These are phyloP conservation scores for Patella pellucida DNA, from an alignment of 2,888 invertebrate species.

Conservation along the genomic window DNA sequence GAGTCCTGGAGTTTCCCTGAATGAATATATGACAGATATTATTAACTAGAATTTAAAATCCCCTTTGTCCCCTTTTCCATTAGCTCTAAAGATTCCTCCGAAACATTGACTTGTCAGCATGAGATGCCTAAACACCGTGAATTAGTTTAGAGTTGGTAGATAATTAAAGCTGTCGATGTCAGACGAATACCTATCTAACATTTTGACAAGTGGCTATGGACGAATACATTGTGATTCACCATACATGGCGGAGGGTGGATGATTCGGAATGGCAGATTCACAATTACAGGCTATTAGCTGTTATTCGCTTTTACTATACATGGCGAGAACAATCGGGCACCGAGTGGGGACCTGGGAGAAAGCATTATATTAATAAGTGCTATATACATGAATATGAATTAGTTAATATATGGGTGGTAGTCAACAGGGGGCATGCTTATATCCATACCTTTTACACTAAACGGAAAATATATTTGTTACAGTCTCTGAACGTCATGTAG, in stretches of 20 bases:
- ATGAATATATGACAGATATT: neutral
- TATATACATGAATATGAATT: too few relatives aligned
- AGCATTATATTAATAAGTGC: too few relatives aligned
- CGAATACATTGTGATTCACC: neutral
- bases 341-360: too few relatives aligned
- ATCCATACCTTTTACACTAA: too few relatives aligned
- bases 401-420: too few relatives aligned
- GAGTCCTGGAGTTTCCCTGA: too few relatives aligned
- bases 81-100: neutral
- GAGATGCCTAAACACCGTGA: neutral
- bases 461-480: too few relatives aligned
- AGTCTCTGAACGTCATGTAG: too few relatives aligned
- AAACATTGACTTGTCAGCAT: slow-evolving; percentile 9
- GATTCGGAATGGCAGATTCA: neutral
- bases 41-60: neutral
- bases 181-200: neutral
- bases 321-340: too few relatives aligned
- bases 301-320: too few relatives aligned
- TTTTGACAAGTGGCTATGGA: slow-evolving; percentile 1
- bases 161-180: slow-evolving; percentile 2
- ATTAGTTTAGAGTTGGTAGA: neutral
- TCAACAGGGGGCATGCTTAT: too few relatives aligned
- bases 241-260: slow-evolving; percentile 3
- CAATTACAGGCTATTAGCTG: neutral
- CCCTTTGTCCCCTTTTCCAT: slow-evolving; percentile 3